These are phyloP conservation scores for Condylura cristata DNA, from an alignment of 2,113 vertebrate species.

Conservation along the genomic window DNA sequence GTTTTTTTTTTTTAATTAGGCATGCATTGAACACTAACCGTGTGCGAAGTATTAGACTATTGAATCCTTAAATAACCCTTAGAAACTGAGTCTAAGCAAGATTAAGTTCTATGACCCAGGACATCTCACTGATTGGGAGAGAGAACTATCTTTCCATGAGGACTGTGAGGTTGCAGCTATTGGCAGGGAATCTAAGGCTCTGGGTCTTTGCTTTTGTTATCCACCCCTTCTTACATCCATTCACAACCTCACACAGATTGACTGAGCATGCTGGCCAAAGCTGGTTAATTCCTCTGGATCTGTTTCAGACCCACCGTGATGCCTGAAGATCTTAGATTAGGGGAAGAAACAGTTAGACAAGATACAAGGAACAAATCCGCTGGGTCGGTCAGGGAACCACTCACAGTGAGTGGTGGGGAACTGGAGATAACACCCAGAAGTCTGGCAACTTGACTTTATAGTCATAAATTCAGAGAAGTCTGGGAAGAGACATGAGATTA, in stretches of 20 bases:
- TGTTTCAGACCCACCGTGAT: background rate
- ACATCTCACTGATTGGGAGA: background rate
- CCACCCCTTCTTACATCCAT: background rate
- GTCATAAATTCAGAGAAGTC: background rate
- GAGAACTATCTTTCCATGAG: background rate
- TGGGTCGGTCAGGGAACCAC: background rate
- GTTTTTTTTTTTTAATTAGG: background rate
- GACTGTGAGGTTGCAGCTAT: background rate
- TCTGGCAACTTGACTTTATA: background rate
- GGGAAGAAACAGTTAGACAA: background rate
- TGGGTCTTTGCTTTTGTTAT: background rate
- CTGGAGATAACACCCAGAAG: background rate
- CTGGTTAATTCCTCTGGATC: background rate
- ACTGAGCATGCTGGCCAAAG: background rate
- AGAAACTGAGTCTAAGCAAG: background rate
- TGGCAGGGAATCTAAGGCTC: background rate
- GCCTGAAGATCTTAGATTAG: background rate
- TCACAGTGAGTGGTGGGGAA: background rate
- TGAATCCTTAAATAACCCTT: background rate
- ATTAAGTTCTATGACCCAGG: background rate
- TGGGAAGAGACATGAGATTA: background rate
- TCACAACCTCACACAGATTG: background rate
- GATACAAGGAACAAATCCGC: background rate
- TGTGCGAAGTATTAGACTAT: background rate
- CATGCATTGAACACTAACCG: background rate